phyloP scores from a whole-genome alignment of 1,140 invertebrate genomes.

The Pachyrhynchus sulphureomaculatus region DNA sequence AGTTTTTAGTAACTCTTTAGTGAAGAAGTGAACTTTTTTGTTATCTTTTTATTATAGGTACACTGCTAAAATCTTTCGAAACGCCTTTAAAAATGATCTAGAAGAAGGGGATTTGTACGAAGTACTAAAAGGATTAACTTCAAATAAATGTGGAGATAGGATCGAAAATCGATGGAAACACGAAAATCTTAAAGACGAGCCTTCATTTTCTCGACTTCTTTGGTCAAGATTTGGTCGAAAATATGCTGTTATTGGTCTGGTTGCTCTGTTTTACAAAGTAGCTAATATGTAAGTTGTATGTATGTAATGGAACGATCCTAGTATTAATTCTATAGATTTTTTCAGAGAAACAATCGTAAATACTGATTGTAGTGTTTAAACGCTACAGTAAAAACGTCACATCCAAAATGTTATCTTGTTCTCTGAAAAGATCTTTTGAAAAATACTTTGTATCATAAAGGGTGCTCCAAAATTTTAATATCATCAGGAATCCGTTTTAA shows the following conservation, averaged over 20 bases:
- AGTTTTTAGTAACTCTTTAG: too few relatives aligned
- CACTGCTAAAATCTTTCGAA: constrained; percentile 3
- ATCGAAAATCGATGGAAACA: constrained; percentile 4
- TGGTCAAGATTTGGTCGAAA: constrained; percentile 12
- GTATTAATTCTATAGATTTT: too few relatives aligned
- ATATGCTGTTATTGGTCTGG: constrained; percentile 12
- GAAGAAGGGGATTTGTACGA: constrained; percentile 16
- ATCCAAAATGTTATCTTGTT: too few relatives aligned
- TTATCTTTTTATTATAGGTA: constrained; percentile 14
- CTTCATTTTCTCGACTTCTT: constrained; percentile 8
- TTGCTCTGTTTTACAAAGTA: constrained; percentile 10
- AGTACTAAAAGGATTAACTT: neutral
- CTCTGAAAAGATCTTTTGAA: too few relatives aligned
- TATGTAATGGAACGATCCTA: too few relatives aligned
- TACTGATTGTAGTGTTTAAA: too few relatives aligned
- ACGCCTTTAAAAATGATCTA: constrained; percentile 12
- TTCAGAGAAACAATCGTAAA: too few relatives aligned
- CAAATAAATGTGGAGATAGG: constrained; percentile 7
- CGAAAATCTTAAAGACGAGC: constrained; percentile 4
- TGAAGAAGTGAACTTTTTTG: too few relatives aligned
- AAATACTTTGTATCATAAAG: too few relatives aligned
- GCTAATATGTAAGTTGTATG: constrained; percentile 14
- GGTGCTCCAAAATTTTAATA: too few relatives aligned
- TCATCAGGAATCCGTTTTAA: too few relatives aligned
- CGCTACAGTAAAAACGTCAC: too few relatives aligned